These are phyloP conservation scores for Pristis pectinata DNA, from an alignment of 2,797 vertebrate genomes.

Conservation along the genomic window DNA sequence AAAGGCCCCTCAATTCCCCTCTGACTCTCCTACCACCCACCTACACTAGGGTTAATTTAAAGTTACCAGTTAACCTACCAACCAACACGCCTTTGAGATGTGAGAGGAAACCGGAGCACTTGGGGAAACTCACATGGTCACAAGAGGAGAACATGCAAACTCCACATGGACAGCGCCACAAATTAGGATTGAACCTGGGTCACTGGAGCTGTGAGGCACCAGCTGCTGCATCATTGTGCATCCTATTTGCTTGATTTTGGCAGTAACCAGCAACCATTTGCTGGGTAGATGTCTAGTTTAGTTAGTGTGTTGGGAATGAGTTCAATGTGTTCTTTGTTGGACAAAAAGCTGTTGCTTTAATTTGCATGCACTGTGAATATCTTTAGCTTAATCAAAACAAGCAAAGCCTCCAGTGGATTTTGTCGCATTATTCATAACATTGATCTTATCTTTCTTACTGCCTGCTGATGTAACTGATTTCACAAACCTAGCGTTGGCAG, in stretches of 20 bases:
- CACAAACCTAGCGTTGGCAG: not conserved
- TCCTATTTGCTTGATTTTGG: too few species aligned
- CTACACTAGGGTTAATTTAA: too few species aligned
- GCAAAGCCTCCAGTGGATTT: not conserved
- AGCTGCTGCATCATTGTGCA: not conserved
- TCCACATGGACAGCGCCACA: too few species aligned
- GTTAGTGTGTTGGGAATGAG: not conserved
- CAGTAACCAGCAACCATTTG: not conserved
- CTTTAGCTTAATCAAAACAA: slow-evolving; percentile 5
- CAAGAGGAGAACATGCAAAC: too few species aligned
- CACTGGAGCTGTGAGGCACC: too few species aligned
- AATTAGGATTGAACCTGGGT: too few species aligned
- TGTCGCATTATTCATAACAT: not conserved
- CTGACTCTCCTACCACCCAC: too few species aligned
- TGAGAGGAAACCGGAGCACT: too few species aligned
- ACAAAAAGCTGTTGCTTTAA: not conserved
- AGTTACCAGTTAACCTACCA: too few species aligned
- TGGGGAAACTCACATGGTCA: too few species aligned
- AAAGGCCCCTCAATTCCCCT: too few species aligned
- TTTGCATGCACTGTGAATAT: not conserved
- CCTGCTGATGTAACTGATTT: not conserved
- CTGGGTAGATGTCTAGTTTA: not conserved
- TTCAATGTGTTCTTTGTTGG: not conserved
- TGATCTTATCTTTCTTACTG: not conserved
- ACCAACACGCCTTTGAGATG: too few species aligned